phyloP scores from a whole-genome alignment of 2,797 vertebrate genomes.

The Oreochromis grahami region DNA sequence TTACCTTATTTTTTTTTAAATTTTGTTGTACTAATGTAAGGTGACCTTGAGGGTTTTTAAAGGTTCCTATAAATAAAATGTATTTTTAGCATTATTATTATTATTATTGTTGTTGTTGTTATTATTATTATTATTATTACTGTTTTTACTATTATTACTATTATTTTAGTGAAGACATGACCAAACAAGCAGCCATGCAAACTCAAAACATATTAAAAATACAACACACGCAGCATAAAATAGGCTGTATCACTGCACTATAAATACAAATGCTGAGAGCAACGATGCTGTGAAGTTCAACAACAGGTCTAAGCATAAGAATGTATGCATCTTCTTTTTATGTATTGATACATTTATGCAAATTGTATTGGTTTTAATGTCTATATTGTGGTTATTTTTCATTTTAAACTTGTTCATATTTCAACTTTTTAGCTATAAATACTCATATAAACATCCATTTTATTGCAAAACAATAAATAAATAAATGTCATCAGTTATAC shows the following conservation, averaged over 20 bases:
- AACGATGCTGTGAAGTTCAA: background rate
- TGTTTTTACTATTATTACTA: no score
- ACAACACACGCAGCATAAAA: background rate
- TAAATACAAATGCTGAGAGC: background rate
- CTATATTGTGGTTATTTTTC: background rate
- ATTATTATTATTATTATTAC: no score
- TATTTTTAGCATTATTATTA: background rate
- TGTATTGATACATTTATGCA: background rate
- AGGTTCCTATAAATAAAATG: background rate
- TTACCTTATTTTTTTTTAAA: fast-evolving
- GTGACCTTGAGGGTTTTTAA: background rate
- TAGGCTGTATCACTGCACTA: background rate
- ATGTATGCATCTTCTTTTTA: background rate
- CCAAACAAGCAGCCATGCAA: background rate
- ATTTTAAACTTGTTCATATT: background rate
- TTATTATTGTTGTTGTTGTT: no score
- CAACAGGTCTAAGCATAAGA: background rate
- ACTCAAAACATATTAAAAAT: background rate
- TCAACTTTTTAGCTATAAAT: background rate
- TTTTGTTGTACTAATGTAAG: background rate
- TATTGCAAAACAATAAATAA: background rate
- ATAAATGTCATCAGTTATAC: background rate
- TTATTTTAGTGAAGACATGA: no score
- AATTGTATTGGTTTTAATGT: background rate
- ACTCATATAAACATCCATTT: background rate